Conservation (phyloP, 35 echinoderm and acorn worm species). For the Acanthaster planci region DNA sequence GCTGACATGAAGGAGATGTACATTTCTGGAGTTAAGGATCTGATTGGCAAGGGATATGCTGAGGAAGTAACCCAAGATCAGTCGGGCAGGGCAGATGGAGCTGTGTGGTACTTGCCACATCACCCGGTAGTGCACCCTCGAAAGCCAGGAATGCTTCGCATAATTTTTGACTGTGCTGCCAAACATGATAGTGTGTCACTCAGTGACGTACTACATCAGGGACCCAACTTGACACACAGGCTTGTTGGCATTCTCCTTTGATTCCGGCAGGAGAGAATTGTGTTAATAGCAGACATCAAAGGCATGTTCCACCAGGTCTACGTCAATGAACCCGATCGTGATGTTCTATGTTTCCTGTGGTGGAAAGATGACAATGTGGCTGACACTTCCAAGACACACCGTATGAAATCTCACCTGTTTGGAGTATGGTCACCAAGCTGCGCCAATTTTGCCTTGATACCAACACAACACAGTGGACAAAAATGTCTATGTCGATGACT, state of each 20-base stretch:
- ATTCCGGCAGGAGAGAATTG: constrained; percentile 68
- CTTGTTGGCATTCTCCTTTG: constrained; percentile 57
- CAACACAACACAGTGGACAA: constrained; percentile 13
- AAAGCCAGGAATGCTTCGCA: background rate
- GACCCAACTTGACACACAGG: constrained; percentile 71
- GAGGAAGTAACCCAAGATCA: constrained; percentile 14
- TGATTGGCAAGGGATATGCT: constrained; percentile 40
- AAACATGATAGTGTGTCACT: constrained; percentile 40
- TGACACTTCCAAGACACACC: constrained; percentile 10
- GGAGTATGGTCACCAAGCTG: constrained; percentile 71
- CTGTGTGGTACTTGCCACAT: background rate
- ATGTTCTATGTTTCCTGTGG: constrained; percentile 72
- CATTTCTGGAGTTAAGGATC: background rate
- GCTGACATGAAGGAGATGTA: constrained; percentile 18
- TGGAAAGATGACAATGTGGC: constrained; percentile 52
- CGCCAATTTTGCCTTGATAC: constrained; percentile 75
- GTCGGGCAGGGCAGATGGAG: too few species aligned
- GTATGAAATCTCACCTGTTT: constrained; percentile 61
- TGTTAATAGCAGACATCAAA: constrained; percentile 66
- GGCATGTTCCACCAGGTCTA: constrained; percentile 71
- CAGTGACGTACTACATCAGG: constrained; percentile 55
- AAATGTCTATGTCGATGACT: too few species aligned
- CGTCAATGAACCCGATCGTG: constrained; percentile 57
- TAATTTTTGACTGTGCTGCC: constrained; percentile 28
- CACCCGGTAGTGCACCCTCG: background rate